Evolutionary conservation across 2,888 invertebrate species (phyloP).

Genomic region (Coelogynopora nodosa): DNA sequence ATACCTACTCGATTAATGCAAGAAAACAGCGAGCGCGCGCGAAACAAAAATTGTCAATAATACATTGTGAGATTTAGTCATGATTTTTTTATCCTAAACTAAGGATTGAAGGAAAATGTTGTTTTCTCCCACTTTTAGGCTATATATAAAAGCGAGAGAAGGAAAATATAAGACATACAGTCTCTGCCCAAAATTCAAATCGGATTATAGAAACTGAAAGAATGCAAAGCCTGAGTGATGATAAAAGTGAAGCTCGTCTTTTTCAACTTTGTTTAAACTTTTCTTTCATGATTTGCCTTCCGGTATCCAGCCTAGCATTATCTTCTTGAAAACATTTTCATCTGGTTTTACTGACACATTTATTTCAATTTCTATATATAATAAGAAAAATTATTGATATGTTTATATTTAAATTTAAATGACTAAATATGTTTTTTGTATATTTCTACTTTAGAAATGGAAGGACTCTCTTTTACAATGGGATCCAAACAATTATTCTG

Average conservation of each 20-base stretch:
- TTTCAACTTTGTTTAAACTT: not conserved
- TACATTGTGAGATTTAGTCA: not conserved
- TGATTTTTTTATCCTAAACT: not conserved
- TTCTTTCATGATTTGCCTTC: not conserved
- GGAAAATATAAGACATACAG: not conserved
- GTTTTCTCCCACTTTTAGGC: not conserved
- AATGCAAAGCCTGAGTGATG: not conserved
- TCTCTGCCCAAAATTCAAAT: not conserved
- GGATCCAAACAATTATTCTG: constrained; percentile 37
- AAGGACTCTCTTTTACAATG: constrained; percentile 41
- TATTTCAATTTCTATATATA: not conserved
- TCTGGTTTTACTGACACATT: not conserved
- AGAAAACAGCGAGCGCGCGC: not conserved
- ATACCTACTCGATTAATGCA: not conserved
- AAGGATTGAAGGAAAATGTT: not conserved
- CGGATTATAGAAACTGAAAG: not conserved
- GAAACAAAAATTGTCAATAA: too few relatives aligned
- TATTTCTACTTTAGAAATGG: constrained; percentile 33
- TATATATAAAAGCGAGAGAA: not conserved
- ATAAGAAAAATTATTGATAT: not conserved
- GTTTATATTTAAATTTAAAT: not conserved
- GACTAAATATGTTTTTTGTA: not conserved
- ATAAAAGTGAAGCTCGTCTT: not conserved
- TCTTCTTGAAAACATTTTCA: too few relatives aligned
- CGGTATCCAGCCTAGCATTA: not conserved